phyloP scores from a whole-genome alignment of 2,888 invertebrate species.

The Melinopterus prodromus region DNA sequence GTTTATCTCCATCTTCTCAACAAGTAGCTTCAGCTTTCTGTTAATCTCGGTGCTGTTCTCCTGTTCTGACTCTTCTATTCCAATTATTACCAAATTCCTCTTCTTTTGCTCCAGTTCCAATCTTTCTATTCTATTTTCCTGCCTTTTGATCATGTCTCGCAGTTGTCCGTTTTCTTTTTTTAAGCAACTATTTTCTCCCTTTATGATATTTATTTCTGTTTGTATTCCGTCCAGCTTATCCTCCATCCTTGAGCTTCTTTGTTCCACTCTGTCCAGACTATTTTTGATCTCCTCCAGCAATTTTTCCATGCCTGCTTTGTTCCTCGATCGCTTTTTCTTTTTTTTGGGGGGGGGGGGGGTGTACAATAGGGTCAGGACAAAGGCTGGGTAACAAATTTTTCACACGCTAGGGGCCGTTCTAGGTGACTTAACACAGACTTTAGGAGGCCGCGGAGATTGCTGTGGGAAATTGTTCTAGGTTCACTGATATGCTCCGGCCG shows the following conservation, averaged over 20 bases:
- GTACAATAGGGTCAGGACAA: background rate
- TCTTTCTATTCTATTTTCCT: background rate
- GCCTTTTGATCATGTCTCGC: background rate
- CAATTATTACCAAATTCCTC: background rate
- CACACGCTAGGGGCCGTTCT: background rate
- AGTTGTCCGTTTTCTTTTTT: background rate
- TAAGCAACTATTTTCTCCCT: background rate
- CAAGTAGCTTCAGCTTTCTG: background rate
- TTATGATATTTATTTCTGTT: background rate
- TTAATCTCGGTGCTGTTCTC: background rate
- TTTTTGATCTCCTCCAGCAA: background rate
- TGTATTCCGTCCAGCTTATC: background rate
- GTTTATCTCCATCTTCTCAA: background rate
- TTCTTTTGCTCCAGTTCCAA: background rate
- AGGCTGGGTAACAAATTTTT: background rate
- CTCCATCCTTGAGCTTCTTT: background rate
- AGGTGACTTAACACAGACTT: background rate
- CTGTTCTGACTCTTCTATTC: background rate
- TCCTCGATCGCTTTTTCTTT: background rate
- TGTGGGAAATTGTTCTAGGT: background rate
- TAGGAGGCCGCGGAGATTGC: background rate
- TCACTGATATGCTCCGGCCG: background rate
- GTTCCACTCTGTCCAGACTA: background rate
- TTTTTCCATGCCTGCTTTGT: background rate
- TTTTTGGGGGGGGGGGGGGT: too few relatives aligned